Base-by-base conservation (phyloP, 1,140 invertebrate species). In the Drosophila nebulosa region DNA sequence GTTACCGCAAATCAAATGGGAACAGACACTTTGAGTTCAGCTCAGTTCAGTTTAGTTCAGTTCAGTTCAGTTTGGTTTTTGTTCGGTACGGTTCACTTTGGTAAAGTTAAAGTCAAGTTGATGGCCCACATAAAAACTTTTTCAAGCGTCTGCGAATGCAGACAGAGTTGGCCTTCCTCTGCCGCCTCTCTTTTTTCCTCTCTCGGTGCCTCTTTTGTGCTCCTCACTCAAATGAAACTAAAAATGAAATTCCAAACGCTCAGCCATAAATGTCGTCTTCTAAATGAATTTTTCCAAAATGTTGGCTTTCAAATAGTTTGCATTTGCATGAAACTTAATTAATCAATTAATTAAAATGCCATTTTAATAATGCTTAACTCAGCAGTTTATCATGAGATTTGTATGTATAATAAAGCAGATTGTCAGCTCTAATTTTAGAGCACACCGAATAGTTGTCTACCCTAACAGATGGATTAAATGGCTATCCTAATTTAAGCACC, bases 1-100 rank as follows among this genome's bases (percentile, higher is more conserved):
- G 59, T 64, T 71, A 35, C 26, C 59, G 1, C 68, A 58, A 71
- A 71, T 39, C 68, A 58, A 60, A 73, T 46, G 39, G 16, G 52
- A 72, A 52, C 26, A 56, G 53, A 35, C 27, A 30, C 27, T 46
- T 46, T 46, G 7, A 46, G 39, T 46, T 46, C 16, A 21, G 39
- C 18, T 42, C 16, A 18, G 39, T 32, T 32, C 9, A 9, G 30
- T 32, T 2, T 32, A 9, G 7, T 32, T 32, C 30, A 12, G 30
- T 32, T 32, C 3, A 12, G 39, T 32, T 32, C 9, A 9, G 30
- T 32, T 2, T 32, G 30, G 7, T 32, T 32, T 32, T 4, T 4
- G n/a, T n/a, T 24, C 24, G 24, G 2, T 24, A 3, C 24, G 24
- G 35, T 36, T 36, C 35, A 36, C 12, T 36, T 36, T 3, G 4